Evolutionary conservation across 2,113 vertebrate species (phyloP).

Genomic region (Oryzias celebensis): DNA sequence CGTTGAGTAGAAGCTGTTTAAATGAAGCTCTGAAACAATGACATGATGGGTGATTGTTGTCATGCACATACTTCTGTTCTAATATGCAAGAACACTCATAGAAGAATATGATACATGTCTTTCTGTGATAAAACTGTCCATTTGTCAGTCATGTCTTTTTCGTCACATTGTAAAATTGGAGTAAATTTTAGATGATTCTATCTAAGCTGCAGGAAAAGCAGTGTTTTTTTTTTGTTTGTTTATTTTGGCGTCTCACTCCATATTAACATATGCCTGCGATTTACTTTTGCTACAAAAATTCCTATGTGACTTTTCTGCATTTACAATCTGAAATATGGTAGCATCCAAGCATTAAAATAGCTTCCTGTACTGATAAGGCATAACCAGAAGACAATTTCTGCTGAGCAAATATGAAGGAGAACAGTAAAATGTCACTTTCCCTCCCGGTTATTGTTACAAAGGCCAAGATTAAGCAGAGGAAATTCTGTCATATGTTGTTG

Average conservation of each 20-base stretch:
- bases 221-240: neutral
- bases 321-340: conserved; percentile 19
- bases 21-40: too few species aligned
- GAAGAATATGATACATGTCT: too few species aligned
- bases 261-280: conserved; percentile 24
- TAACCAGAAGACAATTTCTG: conserved; percentile 63
- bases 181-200: conserved; percentile 8
- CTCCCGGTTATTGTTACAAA: conserved; percentile 23
- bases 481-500: conserved; percentile 42
- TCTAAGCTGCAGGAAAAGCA: conserved; percentile 15
- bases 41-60: too few species aligned
- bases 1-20: too few species aligned
- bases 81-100: too few species aligned
- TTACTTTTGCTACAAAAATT: conserved; percentile 25
- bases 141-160: too few species aligned
- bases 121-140: too few species aligned
- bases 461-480: conserved; percentile 40
- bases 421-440: conserved; percentile 53
- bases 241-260: neutral
- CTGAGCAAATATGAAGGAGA: conserved; percentile 54
- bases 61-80: too few species aligned
- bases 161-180: neutral
- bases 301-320: conserved; percentile 37
- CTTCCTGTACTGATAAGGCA: conserved; percentile 38
- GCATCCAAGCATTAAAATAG: conserved; percentile 52